These are phyloP conservation scores for Moxostoma hubbsi DNA, from an alignment of 2,797 vertebrate genomes.

Conservation along the genomic window DNA sequence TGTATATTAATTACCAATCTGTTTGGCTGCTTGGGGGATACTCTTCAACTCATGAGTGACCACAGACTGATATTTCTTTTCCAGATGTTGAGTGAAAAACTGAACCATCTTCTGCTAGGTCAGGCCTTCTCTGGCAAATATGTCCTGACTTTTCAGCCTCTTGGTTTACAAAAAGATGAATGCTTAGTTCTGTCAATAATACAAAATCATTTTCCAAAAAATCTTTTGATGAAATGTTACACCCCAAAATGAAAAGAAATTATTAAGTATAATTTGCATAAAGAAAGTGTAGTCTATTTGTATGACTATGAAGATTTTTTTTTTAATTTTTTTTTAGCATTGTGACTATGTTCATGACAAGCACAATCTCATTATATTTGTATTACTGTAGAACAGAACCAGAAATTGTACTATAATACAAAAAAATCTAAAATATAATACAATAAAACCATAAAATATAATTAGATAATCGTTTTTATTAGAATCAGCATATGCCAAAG, in stretches of 20 bases:
- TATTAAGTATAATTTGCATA: no score
- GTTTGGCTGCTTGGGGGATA: slow-evolving; percentile 89
- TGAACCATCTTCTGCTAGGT: slow-evolving; percentile 91
- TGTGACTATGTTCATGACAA: no score
- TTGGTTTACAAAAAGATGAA: slow-evolving; percentile 78
- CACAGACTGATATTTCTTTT: slow-evolving; percentile 81
- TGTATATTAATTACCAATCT: slow-evolving; percentile 78
- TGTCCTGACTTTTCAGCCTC: slow-evolving; percentile 85
- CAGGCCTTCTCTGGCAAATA: slow-evolving; percentile 83
- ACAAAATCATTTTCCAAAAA: neutral
- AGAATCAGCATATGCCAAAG: no score
- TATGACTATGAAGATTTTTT: no score
- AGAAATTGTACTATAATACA: no score
- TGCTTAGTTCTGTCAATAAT: slow-evolving; percentile 23
- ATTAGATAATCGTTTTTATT: no score
- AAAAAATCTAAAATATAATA: no score
- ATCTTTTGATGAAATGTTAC: neutral
- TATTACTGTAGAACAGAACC: no score
- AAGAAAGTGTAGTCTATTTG: no score
- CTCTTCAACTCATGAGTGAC: slow-evolving; percentile 86
- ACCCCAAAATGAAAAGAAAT: neutral
- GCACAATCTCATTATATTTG: no score
- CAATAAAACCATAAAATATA: no score
- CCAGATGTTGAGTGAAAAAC: slow-evolving; percentile 86
- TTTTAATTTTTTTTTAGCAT: no score